Percentiles rank a stretch among this genome's conserved stretches.
phyloP scores from a whole-genome alignment of 1,140 invertebrate genomes.

The Ceratina australensis region DNA sequence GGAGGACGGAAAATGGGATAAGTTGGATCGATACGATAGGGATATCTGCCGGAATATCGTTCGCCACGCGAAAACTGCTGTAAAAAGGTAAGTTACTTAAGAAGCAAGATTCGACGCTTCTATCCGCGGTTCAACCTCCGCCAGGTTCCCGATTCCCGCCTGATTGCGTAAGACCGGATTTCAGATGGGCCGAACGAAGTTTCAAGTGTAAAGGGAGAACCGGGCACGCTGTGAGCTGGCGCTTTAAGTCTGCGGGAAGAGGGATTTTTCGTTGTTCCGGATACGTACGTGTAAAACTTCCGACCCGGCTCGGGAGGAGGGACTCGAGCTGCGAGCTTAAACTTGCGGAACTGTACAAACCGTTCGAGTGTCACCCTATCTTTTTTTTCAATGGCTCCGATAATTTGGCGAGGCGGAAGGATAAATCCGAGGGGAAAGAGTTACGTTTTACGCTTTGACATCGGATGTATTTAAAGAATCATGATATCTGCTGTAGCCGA shows the following conservation, averaged over 20 bases:
- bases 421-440: too few species aligned
- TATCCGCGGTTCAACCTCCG: constrained; percentile 3
- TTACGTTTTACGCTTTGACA: too few species aligned
- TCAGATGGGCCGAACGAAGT: constrained; percentile 27
- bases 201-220: constrained; percentile 20
- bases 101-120: constrained; percentile 31
- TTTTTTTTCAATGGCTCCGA: too few species aligned
- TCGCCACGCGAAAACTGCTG: constrained; percentile 24
- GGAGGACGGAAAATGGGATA: constrained; percentile 19
- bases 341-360: constrained; percentile 24
- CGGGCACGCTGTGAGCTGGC: background rate
- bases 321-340: background rate
- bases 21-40: background rate
- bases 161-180: constrained; percentile 51
- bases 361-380: background rate
- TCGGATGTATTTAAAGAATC: too few species aligned
- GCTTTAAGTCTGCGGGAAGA: constrained; percentile 18
- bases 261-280: constrained; percentile 27
- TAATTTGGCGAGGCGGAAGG: too few species aligned
- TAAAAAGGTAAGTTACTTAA: constrained; percentile 42
- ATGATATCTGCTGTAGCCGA: too few species aligned
- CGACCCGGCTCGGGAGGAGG: background rate
- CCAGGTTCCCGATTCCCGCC: constrained; percentile 43
- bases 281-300: constrained; percentile 31
- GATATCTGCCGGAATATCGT: constrained; percentile 26